Base-by-base conservation (phyloP, 2,797 vertebrate genomes). In the Chaunax sp. region DNA sequence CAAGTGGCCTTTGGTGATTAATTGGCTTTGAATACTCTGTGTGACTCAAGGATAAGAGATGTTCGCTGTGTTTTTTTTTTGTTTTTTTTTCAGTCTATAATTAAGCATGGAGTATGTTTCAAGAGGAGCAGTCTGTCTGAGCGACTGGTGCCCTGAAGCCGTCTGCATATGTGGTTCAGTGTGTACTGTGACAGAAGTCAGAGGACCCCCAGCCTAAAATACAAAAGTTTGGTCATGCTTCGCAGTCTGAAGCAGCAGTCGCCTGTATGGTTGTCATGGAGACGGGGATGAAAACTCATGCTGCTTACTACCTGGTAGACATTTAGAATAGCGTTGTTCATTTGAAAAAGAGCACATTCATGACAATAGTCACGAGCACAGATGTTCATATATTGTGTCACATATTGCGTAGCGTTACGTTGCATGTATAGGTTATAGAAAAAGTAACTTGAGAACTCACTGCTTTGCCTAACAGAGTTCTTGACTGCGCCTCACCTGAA, bases 221-320 rank as follows among this genome's bases (percentile, higher is more conserved):
- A 73, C 63, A 2, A 61, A 16, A 61, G 51, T 58, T 72, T 66
- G 70, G 63, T 75, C 67, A 63, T 64, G 37, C 52, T 49, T 43
- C 75, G 57, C 49, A 58, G 55, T 74, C 55, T 73, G 54, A 49
- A 76, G 62, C 64, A 60, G 50, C 72, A 47, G 69, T 66, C 45
- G 44, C 60, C 62, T 40, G 41, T 70, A 37, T 64, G 64, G 87
- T 89, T 90, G 83, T 81, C 84, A 88, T 88, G 57, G 89, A 78
- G 61, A 87, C 22, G 47, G 12, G 49, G 50, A 71, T 72, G 69
- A 52, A 69, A 67, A 60, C 64, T 68, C 60, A 30, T 44, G 46
- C 63, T 82, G 69, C 64, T 63, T 68, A 41, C 49, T 43, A 53
- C 50, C 63, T 45, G 50, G 33, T 30, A 20, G 64, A 22, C 22